Evolutionary conservation across 2,888 invertebrate genomes (phyloP), one percentile per base, ranked within the genome.

Genomic region (Cantharis flavilabris): DNA sequence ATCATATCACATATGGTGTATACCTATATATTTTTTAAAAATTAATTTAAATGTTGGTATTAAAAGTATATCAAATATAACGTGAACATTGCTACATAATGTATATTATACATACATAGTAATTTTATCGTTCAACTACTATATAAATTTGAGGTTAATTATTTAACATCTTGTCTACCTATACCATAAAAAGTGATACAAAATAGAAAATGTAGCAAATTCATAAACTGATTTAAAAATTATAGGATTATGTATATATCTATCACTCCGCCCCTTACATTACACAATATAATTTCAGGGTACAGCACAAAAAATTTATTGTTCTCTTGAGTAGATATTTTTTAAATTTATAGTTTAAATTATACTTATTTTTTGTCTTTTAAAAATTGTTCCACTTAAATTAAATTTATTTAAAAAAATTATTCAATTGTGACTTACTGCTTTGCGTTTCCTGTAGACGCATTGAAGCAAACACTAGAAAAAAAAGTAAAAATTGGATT

Each of bases 401-500:
- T 49, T 23, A 3, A 23, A 65, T 65, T 65, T 65, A 16, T 23
- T 65, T 49, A n/a, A 71, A 26, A 62, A 20, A 64, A 23, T 18
- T 28, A 63, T 28, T 49, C 9, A 78, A 84, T 89, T 49, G 49
- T 49, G 49, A 92, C 93, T 92, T 88, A 93, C 94, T 69, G 94
- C 95, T 90, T 94, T 92, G 90, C 94, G 94, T 91, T 93, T 93
- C 83, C 93, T 90, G 89, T 94, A 94, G 80, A 95, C 94, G 88
- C 95, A 95, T 87, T 95, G 94, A 84, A 95, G 90, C 78, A 95
- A 90, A 84, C 95, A 95, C 94, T 94, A 90, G 85, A 92, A 93
- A 81, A 84, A 82, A 82, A 82, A 80, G 80, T n/a, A 81, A 81
- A 78, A 81, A 80, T 73, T 23, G 26, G 69, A 76, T 72, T 76